phyloP scores from a whole-genome alignment of 2,113 vertebrate species.

The Urocitellus parryii region DNA sequence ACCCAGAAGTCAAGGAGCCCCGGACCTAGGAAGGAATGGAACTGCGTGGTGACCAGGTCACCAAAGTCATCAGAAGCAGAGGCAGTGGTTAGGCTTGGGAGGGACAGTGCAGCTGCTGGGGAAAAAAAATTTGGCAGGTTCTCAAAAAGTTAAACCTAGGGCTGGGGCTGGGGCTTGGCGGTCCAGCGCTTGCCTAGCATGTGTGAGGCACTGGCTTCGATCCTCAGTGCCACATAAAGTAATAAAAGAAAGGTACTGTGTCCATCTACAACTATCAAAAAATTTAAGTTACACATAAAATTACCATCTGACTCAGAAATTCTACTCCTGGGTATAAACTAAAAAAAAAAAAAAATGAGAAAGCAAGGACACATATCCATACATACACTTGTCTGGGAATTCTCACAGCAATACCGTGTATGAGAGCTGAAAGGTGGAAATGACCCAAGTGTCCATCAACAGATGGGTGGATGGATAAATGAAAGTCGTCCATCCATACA shows the following conservation, averaged over 20 bases:
- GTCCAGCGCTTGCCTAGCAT: no score
- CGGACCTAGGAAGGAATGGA: background rate
- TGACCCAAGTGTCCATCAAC: background rate
- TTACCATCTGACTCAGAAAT: background rate
- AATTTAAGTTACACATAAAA: background rate
- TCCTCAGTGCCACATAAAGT: no score
- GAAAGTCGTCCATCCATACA: background rate
- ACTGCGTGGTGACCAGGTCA: background rate
- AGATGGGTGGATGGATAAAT: background rate
- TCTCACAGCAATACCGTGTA: background rate
- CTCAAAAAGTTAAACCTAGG: background rate
- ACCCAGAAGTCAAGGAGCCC: background rate
- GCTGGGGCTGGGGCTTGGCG: no score
- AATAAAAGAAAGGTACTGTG: background rate
- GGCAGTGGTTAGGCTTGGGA: background rate
- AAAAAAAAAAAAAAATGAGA: background rate
- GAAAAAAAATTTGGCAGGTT: background rate
- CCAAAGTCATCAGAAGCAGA: background rate
- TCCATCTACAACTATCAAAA: no score
- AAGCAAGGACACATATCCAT: background rate
- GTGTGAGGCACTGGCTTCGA: no score
- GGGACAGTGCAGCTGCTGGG: background rate
- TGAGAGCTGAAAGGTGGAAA: background rate
- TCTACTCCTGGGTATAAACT: background rate
- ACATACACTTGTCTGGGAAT: background rate